These are phyloP conservation scores for Catocala nupta DNA, from an alignment of 2,888 invertebrate genomes.

Conservation along the genomic window DNA sequence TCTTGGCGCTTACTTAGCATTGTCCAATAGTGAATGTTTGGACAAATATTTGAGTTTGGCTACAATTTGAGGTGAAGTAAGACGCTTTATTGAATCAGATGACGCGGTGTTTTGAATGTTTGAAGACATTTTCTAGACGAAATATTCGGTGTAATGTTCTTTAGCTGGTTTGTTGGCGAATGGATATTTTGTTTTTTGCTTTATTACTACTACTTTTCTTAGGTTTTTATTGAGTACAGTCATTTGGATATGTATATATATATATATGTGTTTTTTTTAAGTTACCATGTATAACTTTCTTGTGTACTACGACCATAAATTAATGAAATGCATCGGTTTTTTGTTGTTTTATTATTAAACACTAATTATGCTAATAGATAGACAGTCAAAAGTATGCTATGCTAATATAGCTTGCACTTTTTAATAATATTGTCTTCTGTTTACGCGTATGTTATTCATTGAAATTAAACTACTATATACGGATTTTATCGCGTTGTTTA, in stretches of 20 bases:
- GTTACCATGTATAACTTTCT: no score
- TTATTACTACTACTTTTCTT: background rate
- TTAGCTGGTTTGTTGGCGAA: background rate
- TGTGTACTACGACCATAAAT: no score
- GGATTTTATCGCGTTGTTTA: no score
- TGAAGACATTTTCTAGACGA: constrained; percentile 25
- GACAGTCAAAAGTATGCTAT: no score
- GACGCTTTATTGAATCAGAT: constrained; percentile 51
- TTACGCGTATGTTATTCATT: no score
- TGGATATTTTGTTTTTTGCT: background rate
- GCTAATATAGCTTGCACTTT: no score
- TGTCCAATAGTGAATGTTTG: constrained; percentile 55
- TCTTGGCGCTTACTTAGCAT: constrained; percentile 57
- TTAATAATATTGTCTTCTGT: no score
- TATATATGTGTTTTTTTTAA: no score
- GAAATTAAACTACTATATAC: no score
- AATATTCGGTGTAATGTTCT: background rate
- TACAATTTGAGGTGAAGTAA: constrained; percentile 54
- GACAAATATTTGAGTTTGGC: constrained; percentile 53
- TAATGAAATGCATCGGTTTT: no score
- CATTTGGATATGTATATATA: background rate
- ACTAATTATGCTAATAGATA: no score
- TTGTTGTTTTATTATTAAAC: no score
- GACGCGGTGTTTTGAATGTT: constrained; percentile 53
- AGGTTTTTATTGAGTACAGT: background rate